Percentiles rank a stretch among this genome's conserved stretches.
Conservation (phyloP, 2,888 invertebrate species). For the Limenitis camilla region DNA sequence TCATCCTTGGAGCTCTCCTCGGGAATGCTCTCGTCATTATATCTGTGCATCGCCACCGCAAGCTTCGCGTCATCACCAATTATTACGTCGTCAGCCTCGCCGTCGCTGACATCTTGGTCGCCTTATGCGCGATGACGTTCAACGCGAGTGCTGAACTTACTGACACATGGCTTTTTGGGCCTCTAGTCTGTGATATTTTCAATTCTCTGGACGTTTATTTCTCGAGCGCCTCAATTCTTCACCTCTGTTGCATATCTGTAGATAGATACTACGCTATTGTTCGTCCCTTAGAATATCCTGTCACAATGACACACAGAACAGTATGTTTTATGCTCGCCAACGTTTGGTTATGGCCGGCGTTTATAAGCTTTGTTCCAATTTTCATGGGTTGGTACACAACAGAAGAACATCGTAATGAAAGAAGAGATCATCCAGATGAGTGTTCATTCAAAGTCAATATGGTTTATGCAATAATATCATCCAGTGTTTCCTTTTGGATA, state of each 20-base stretch:
- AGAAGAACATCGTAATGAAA: constrained; percentile 79
- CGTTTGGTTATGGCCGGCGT: constrained; percentile 93
- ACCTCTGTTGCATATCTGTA: constrained; percentile 95
- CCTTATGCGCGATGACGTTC: constrained; percentile 93
- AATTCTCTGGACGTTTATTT: constrained; percentile 96
- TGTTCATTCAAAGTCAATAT: constrained; percentile 91
- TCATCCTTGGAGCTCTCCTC: constrained; percentile 91
- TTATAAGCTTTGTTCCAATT: constrained; percentile 95
- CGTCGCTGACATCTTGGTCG: constrained; percentile 94
- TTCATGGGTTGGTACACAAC: constrained; percentile 97
- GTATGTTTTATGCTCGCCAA: constrained; percentile 88
- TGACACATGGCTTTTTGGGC: constrained; percentile 92
- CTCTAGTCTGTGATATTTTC: constrained; percentile 94
- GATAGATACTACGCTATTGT: constrained; percentile 95
- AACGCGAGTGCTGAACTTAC: constrained; percentile 91
- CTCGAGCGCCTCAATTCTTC: constrained; percentile 92
- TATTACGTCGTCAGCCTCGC: constrained; percentile 97
- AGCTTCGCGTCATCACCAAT: constrained; percentile 91
- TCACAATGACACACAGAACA: constrained; percentile 90
- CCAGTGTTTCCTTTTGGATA: constrained; percentile 94
- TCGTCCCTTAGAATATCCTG: constrained; percentile 91
- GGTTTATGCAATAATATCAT: constrained; percentile 90
- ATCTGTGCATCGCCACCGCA: constrained; percentile 85
- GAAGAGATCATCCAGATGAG: constrained; percentile 79
- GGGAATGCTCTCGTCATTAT: constrained; percentile 95